Evolutionary conservation across 2,113 vertebrate genomes (phyloP).

Genomic region (Limnothrissa miodon): DNA sequence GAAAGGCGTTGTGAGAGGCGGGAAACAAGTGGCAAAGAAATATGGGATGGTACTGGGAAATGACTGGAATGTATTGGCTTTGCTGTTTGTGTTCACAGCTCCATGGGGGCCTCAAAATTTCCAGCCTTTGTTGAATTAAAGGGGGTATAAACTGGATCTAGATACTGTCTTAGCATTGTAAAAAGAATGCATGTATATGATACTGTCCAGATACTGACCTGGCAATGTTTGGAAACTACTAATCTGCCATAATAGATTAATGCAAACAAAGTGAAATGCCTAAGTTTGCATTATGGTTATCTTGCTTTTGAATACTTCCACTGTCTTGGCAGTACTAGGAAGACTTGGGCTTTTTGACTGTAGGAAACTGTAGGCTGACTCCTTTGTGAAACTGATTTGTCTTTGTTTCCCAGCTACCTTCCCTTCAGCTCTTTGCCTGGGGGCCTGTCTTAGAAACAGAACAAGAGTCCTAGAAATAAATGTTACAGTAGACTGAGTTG

Average conservation of each 20-base stretch:
- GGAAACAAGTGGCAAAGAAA: too few species aligned
- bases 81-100: too few species aligned
- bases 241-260: not conserved
- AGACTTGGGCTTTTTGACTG: not conserved
- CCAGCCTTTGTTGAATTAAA: not conserved
- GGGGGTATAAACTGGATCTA: not conserved
- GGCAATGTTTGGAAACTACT: not conserved
- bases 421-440: not conserved
- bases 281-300: not conserved
- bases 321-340: too few species aligned
- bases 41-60: too few species aligned
- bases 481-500: not conserved
- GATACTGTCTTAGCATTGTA: not conserved
- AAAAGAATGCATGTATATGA: not conserved
- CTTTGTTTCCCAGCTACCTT: not conserved
- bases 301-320: not conserved
- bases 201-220: not conserved
- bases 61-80: too few species aligned
- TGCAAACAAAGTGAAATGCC: not conserved
- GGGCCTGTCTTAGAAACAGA: not conserved
- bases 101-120: too few species aligned
- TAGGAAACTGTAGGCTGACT: not conserved
- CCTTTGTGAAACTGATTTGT: not conserved
- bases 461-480: not conserved
- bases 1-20: not conserved